A percentile compares a stretch with the other conserved stretches of the same genome.
These are phyloP conservation scores for Pyrrhosoma nymphula DNA, from an alignment of 2,888 invertebrate genomes.

Conservation along the genomic window DNA sequence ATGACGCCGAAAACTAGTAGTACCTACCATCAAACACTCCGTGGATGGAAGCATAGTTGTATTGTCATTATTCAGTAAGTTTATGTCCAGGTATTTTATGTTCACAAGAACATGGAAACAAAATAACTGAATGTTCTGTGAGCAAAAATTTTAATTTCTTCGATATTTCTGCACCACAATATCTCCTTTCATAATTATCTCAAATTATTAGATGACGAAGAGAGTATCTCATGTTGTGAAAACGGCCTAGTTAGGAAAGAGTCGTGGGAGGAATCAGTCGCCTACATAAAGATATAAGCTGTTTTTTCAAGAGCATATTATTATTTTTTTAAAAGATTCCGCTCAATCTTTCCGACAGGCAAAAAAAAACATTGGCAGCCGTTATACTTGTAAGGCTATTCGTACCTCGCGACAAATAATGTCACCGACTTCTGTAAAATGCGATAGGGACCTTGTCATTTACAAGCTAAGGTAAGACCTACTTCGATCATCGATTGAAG, in stretches of 20 bases:
- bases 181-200: neutral
- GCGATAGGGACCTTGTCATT: neutral
- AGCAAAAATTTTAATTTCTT: too few relatives aligned
- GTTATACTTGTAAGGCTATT: neutral
- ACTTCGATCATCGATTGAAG: neutral
- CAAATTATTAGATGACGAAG: neutral
- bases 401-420: neutral
- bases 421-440: neutral
- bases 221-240: neutral
- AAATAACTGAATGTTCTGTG: too few relatives aligned
- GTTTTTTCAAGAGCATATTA: neutral
- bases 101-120: too few relatives aligned
- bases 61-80: too few relatives aligned
- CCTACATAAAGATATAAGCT: neutral
- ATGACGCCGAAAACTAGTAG: too few relatives aligned
- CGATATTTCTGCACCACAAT: too few relatives aligned
- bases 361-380: neutral
- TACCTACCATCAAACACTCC: too few relatives aligned
- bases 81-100: too few relatives aligned
- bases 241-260: neutral
- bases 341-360: neutral
- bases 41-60: too few relatives aligned
- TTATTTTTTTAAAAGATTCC: neutral
- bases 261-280: neutral
- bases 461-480: neutral